Base-by-base conservation (phyloP, 1,140 invertebrate species). In the Rhopalosiphum padi region DNA sequence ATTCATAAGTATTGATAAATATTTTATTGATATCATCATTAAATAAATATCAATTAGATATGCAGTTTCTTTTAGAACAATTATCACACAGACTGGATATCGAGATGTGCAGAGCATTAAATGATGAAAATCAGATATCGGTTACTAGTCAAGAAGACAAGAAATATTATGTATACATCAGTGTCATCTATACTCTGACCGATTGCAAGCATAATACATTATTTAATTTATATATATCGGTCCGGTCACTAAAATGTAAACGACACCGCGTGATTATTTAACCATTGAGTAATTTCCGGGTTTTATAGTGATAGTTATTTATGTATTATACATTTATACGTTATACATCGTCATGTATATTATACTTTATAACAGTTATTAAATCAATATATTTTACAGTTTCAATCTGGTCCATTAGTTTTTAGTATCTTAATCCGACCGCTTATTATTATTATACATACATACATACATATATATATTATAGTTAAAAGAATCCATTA, bases 311-410 rank as follows among this genome's bases (percentile, higher is more conserved):
- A 77, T n/a, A n/a, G 60, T 77, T n/a, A n/a, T 77, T n/a, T 77
- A n/a, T 6, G 60, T 77, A 77, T n/a, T 77, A n/a, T 68, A 60
- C 41, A 41, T 41, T 41, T 41, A 41, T 41, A 41, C 41, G 11
- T 18, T 77, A n/a, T n/a, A 77, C 60, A 77, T 77, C 11, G n/a
- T 77, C 60, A 77, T n/a, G 15, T 18, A 1, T 68, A 18, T 77
- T n/a, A 77, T 77, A n/a, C 30, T 77, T n/a, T n/a, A 77, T 77
- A 77, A n/a, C n/a, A 77, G n/a, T 77, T n/a, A 77, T 77, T n/a
- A 77, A 77, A 77, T 77, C n/a, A 77, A 77, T 77, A 77, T 77
- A 77, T 77, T n/a, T 77, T 77, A 77, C 60, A 15, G 60, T 77
- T 77, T 77, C 60, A n/a, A 77, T n/a, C 30, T 77, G 60, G 60